These are phyloP conservation scores for Hylaeus volcanicus DNA, from an alignment of 1,140 invertebrate genomes.

Conservation along the genomic window DNA sequence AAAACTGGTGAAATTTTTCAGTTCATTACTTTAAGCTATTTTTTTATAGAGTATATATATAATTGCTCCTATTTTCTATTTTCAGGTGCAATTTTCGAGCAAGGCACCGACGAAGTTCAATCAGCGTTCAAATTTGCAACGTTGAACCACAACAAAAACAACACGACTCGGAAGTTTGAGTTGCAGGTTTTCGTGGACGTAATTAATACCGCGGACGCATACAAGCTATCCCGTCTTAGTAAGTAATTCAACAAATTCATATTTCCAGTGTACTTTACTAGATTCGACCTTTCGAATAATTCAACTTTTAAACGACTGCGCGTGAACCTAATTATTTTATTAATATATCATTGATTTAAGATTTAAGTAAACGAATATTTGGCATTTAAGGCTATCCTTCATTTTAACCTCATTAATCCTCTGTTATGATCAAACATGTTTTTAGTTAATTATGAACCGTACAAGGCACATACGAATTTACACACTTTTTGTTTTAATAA, in stretches of 20 bases:
- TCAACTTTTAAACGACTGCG: too few relatives aligned
- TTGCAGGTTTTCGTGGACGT: constrained; percentile 93
- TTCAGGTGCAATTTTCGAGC: constrained; percentile 93
- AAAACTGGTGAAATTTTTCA: neutral
- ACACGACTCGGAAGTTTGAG: constrained; percentile 87
- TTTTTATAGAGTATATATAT: neutral
- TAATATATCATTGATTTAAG: too few relatives aligned
- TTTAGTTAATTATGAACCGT: too few relatives aligned
- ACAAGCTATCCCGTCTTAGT: constrained; percentile 93
- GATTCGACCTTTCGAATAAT: neutral
- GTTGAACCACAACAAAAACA: constrained; percentile 89
- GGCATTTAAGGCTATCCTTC: too few relatives aligned
- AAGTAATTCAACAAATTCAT: constrained; percentile 80
- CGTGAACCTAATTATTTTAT: too few relatives aligned
- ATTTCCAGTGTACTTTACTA: too few relatives aligned
- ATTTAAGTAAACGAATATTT: too few relatives aligned
- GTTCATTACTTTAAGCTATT: neutral
- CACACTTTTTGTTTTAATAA: too few relatives aligned
- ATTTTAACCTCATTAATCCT: too few relatives aligned
- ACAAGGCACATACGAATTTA: too few relatives aligned
- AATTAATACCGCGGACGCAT: constrained; percentile 95
- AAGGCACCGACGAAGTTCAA: constrained; percentile 93
- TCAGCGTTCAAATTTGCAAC: constrained; percentile 93
- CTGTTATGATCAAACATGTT: too few relatives aligned
- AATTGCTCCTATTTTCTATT: constrained; percentile 62